Evolutionary conservation across 2,888 invertebrate species (phyloP), one percentile per base, ranked within the genome.

Genomic region (Lepas anatifera): DNA sequence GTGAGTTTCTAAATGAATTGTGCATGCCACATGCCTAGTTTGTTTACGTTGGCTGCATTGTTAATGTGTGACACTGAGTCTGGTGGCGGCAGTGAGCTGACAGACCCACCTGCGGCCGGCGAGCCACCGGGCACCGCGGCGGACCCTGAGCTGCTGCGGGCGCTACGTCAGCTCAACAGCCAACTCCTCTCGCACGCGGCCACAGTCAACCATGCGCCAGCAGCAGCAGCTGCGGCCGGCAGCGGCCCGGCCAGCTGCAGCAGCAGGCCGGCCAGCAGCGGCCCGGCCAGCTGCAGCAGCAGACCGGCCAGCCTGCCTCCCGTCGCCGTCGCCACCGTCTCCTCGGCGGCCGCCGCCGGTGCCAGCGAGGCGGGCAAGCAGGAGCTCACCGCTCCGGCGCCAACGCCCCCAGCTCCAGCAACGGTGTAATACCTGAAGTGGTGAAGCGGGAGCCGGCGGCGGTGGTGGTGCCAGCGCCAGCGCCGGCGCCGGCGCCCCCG

Each of bases 101-200:
- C n/a, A 27, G 39, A 37, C 3, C 25, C 66, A 8, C 32, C 63
- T n/a, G 25, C 66, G 39, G 35, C 64, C 16, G 64, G 18, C 10
- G 64, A 35, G 22, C 16, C 66, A 3, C 39, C 66, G 39, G 11
- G n/a, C 37, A 3, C 35, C 1, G 32, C 29, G 18, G 7, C 35
- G 32, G 58, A 58, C 25, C 66, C 66, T 37, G 39, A 66, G 39
- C 41, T 66, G 39, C 41, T 66, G 66, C 66, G 39, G 39, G 66
- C 66, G 66, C 66, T 66, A 39, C 66, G 66, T 13, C 37, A 66
- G 66, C 37, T 66, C 25, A 39, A 66, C 66, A 39, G 25, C 16
- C 66, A 66, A 39, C 41, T 66, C 13, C 27, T 66, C 4, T 58
- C 58, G 32, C 58, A 58, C 35, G 7, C 58, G 7, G 35, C n/a